Base-by-base conservation (phyloP, 2,797 vertebrate species). In the Sarcoramphus papa region DNA sequence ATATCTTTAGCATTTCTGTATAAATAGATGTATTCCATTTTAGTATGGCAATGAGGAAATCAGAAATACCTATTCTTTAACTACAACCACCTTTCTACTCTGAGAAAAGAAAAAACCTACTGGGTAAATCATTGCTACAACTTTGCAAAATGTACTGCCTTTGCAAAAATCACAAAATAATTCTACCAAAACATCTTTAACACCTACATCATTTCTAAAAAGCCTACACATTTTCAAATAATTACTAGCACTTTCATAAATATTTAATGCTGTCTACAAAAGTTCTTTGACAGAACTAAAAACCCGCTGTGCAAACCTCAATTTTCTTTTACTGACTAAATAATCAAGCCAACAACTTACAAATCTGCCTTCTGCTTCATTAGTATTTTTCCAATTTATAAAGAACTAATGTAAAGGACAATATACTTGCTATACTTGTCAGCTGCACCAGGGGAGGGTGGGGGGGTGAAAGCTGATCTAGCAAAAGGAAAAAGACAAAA, bases 181-280 rank as follows among this genome's bases (percentile, higher is more conserved):
- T 84, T 78, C 82, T 35, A 92, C 73, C 69, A 51, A 90, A 93
- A 81, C 77, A 67, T 48, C 88, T 94, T 74, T 63, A 92, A 91
- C 78, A 94, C 75, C 95, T 87, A 91, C 75, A 64, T 48, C 0
- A 77, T 85, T 85, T 93, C 75, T 63, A 95, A 79, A 87, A 91
- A 74, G 60, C 31, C 93, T 91, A 85, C 51, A 63, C 50, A 70
- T 89, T 94, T 92, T n/a, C 84, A 94, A 93, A 91, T 96, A 96
- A 94, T 92, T 90, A 91, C 63, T 45, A 83, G 85, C 37, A 77
- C 75, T 77, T 73, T 30, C 72, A 83, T 90, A 79, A 96, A 95
- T 92, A 93, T 90, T 89, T 96, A 85, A 93, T 45, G 64, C 51
- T 10, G 25, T 64, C 93, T 92, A 82, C 67, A 87, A 43, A 92